Base-by-base conservation (phyloP, 2,797 vertebrate species). In the Coccyzus lansbergi region DNA sequence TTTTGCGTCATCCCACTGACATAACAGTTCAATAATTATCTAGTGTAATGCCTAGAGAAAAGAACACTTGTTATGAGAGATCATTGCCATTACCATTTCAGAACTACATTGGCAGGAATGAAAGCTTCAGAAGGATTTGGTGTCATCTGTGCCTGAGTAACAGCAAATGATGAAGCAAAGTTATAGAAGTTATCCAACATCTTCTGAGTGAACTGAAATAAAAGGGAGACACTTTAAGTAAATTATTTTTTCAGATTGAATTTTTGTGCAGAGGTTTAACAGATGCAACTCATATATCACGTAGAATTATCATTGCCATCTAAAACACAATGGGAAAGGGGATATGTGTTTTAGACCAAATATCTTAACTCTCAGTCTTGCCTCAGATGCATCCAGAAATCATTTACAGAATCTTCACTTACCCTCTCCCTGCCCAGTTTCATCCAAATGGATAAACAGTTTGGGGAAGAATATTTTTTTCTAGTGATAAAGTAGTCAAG, bases 111-210 rank as follows among this genome's bases (percentile, higher is more conserved):
- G 92, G 99, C 98, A 28, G 99, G 99, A 96, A 99, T 98, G 92
- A 99, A 99, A 97, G 98, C 99, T 98, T 99, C 99, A 10, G 98
- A 97, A 28, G 99, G 99, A 97, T 98, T 99, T 59, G 98, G 99
- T 5, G 97, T 98, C 99, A 99, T 99, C 97, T 99, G 99, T 38
- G 98, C 98, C 97, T 99, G 99, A 74, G 99, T 97, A 85, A 99
- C 95, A 14, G 99, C 99, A 95, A 99, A 99, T 0, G 99, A 99
- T 19, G 98, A 98, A 55, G 98, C 98, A 94, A 98, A 99, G 93
- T 99, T 99, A 96, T 98, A 99, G 92, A 99, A 98, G 86, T 98
- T 99, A 96, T 99, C 99, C 97, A 99, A 91, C 99, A 99, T 99
- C 98, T 99, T 99, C 98, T 99, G 99, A 21, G 99, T 99, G 97